These are phyloP conservation scores for Oceanodroma leucorhoa DNA, from an alignment of 2,797 vertebrate species.

Conservation along the genomic window DNA sequence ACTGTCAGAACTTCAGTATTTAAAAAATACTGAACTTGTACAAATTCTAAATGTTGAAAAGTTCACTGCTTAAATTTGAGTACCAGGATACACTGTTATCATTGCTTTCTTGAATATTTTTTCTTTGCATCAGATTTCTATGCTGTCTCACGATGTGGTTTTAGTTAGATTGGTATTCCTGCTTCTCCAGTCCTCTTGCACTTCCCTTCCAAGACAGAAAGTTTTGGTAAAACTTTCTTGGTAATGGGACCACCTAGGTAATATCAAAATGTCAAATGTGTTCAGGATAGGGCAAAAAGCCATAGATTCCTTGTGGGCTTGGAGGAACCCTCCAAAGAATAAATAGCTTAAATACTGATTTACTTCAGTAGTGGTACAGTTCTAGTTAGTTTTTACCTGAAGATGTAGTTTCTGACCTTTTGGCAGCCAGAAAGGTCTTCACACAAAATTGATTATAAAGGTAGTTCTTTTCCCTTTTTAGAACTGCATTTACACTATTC, in stretches of 20 bases:
- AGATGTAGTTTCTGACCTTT: not conserved
- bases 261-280: not conserved
- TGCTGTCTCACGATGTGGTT: not conserved
- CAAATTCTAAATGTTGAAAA: slow-evolving; percentile 18
- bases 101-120: slow-evolving; percentile 19
- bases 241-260: not conserved
- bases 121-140: not conserved
- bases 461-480: not conserved
- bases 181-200: not conserved
- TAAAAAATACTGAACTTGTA: not conserved
- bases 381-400: not conserved
- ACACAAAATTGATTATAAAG: not conserved
- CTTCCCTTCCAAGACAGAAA: not conserved
- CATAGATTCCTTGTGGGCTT: not conserved
- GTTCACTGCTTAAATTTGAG: not conserved
- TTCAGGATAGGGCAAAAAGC: not conserved
- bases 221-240: not conserved
- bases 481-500: not conserved
- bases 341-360: not conserved
- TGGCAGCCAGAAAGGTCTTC: not conserved
- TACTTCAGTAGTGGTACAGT: not conserved
- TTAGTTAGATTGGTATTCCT: not conserved
- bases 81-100: not conserved
- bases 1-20: not conserved
- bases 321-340: not conserved